phyloP scores from a whole-genome alignment of 2,113 vertebrate genomes.

The Pelvicachromis taeniatus region DNA sequence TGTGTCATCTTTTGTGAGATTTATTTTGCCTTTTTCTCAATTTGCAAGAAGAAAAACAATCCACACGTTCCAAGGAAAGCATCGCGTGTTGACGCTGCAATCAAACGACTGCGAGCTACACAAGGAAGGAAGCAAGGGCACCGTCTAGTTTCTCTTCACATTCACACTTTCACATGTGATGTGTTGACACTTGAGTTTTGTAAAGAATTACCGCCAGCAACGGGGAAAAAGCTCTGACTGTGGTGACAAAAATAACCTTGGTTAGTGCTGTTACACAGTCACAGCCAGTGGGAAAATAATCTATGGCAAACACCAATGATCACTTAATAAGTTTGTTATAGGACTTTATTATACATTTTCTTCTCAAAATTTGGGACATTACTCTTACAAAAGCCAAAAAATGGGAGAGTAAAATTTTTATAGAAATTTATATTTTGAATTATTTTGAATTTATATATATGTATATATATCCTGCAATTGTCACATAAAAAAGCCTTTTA shows the following conservation, averaged over 20 bases:
- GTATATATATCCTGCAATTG: not conserved
- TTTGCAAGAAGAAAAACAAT: not conserved
- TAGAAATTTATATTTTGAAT: too few relatives aligned
- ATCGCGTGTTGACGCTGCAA: not conserved
- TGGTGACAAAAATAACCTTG: not conserved
- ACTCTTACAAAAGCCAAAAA: not conserved
- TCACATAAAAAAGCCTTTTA: not conserved
- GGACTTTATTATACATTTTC: not conserved
- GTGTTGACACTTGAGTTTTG: not conserved
- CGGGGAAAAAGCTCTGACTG: not conserved
- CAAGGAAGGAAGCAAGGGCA: not conserved
- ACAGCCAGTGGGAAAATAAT: not conserved
- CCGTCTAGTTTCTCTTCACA: not conserved
- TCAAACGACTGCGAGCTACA: not conserved
- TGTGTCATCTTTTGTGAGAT: conserved; percentile 3
- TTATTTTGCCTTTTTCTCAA: not conserved
- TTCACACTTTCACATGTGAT: not conserved
- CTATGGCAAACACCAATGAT: not conserved
- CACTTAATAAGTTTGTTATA: not conserved
- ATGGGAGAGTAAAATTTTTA: not conserved
- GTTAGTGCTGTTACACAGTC: not conserved
- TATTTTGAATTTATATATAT: too few relatives aligned
- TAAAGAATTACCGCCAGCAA: not conserved
- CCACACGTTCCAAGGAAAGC: not conserved
- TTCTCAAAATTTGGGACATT: not conserved